A percentile compares a stretch with the other conserved stretches of the same genome.
Evolutionary conservation across 2,888 invertebrate species (phyloP).

Genomic region (Mechanitis messenoides): DNA sequence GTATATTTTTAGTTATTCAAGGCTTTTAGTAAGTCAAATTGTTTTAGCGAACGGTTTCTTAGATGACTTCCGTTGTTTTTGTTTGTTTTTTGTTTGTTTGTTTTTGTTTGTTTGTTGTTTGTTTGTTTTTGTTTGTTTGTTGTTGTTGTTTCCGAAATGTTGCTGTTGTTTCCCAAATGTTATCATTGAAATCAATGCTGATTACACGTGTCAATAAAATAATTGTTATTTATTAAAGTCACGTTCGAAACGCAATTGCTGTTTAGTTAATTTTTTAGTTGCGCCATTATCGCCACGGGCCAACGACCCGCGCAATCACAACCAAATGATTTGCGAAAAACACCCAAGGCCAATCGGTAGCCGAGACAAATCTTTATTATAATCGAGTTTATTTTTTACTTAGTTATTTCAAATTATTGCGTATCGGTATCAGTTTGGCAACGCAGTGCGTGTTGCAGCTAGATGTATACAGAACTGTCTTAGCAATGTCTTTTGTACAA

Average conservation of each 20-base stretch:
- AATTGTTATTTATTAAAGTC: slow-evolving; percentile 31
- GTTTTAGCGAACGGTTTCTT: too few species aligned
- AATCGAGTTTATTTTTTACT: slow-evolving; percentile 47
- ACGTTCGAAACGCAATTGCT: slow-evolving; percentile 51
- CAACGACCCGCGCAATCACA: slow-evolving; percentile 54
- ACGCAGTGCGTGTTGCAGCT: slow-evolving; percentile 46
- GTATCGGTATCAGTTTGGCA: slow-evolving; percentile 47
- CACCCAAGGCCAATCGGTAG: slow-evolving; percentile 59
- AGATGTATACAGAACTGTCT: slow-evolving; percentile 10
- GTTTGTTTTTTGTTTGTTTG: too few species aligned
- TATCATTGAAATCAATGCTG: too few species aligned
- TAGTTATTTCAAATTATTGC: slow-evolving; percentile 50
- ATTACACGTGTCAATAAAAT: not conserved
- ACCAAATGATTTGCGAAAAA: slow-evolving; percentile 56
- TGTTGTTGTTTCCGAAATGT: too few species aligned
- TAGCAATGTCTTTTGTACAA: slow-evolving; percentile 23
- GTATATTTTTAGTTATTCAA: too few species aligned
- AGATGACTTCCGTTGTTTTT: too few species aligned
- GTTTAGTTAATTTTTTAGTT: slow-evolving; percentile 43
- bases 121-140: too few species aligned
- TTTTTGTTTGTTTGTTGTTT: too few species aligned
- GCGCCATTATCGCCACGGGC: slow-evolving; percentile 44
- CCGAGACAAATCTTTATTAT: slow-evolving; percentile 68
- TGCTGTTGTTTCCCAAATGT: too few species aligned
- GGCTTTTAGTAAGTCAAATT: too few species aligned